These are phyloP conservation scores for Hypotaenidia okinawae DNA, from an alignment of 2,797 vertebrate genomes.

Conservation along the genomic window DNA sequence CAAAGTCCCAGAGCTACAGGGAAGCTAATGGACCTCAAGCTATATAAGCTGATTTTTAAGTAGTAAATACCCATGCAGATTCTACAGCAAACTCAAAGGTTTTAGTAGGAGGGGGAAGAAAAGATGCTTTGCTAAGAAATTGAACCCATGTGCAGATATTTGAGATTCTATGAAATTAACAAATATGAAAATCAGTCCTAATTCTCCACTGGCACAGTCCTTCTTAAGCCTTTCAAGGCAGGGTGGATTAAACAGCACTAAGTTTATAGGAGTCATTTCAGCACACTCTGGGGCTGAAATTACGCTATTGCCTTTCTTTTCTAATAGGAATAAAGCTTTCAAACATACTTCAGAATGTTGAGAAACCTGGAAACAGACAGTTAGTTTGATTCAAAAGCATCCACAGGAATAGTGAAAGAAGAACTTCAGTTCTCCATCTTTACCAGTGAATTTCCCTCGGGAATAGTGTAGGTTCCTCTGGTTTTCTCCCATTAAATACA, in stretches of 20 bases:
- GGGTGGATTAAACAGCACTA: background rate
- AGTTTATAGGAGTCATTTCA: background rate
- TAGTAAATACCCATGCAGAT: background rate
- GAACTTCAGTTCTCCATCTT: background rate
- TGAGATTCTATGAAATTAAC: background rate
- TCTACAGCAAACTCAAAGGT: background rate
- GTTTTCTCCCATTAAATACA: background rate
- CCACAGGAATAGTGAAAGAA: background rate
- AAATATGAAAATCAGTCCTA: background rate
- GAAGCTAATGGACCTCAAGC: conserved; percentile 52
- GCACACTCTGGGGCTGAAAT: background rate
- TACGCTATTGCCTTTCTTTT: background rate
- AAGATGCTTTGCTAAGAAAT: background rate
- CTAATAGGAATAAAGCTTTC: background rate
- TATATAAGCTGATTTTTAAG: background rate
- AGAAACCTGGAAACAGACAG: background rate
- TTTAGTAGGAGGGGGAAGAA: rapidly evolving
- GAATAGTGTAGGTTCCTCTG: background rate
- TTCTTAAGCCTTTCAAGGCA: background rate
- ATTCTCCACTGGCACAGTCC: background rate
- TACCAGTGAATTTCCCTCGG: background rate
- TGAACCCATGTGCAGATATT: background rate
- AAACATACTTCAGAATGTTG: background rate
- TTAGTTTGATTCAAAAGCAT: background rate
- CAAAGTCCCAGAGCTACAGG: conserved; percentile 46